These are phyloP conservation scores for Hylia prasina DNA, from an alignment of 2,113 vertebrate species.

Conservation along the genomic window DNA sequence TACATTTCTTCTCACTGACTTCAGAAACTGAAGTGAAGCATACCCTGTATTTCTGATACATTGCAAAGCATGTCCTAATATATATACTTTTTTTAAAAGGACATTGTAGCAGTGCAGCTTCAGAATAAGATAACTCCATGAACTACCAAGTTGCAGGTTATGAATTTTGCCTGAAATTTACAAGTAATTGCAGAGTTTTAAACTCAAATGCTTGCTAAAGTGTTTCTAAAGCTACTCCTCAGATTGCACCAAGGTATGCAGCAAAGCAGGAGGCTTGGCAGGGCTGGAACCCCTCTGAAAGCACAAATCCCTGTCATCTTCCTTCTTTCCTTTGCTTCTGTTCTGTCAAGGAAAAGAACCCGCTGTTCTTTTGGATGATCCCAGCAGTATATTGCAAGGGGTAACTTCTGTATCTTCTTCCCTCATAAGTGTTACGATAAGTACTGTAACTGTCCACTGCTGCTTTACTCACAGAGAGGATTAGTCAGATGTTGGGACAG, in stretches of 20 bases:
- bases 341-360: background rate
- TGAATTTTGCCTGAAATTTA: background rate
- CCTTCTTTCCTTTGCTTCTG: background rate
- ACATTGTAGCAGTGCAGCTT: background rate
- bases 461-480: background rate
- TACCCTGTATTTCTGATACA: background rate
- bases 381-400: accelerated
- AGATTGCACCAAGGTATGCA: background rate
- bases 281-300: background rate
- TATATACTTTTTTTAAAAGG: background rate
- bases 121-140: background rate
- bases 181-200: background rate
- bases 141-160: background rate
- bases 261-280: background rate
- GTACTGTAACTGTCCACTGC: background rate
- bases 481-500: background rate
- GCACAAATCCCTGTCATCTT: background rate
- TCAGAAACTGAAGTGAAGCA: background rate
- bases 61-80: background rate
- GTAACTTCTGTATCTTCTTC: background rate
- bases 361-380: background rate
- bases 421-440: background rate
- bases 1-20: background rate
- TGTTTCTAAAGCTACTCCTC: background rate
- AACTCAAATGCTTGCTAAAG: background rate